Percentiles rank a stretch among this genome's conserved stretches.
Conservation (phyloP, 1,140 invertebrate species). For the Heliconius himera region DNA sequence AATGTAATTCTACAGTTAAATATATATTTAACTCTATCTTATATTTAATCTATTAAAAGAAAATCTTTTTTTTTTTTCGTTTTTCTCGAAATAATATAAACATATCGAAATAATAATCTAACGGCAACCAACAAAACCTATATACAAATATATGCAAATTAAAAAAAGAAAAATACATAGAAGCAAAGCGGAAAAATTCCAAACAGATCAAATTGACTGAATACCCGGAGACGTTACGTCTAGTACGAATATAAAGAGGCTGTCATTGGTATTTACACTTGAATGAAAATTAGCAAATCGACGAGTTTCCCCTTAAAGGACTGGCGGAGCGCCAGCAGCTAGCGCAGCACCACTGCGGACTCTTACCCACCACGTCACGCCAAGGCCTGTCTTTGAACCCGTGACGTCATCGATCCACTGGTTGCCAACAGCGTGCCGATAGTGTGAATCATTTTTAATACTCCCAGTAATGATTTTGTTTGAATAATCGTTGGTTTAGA, state of each 20-base stretch:
- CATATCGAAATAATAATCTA: too few relatives aligned
- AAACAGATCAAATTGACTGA: background rate
- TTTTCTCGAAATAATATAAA: too few relatives aligned
- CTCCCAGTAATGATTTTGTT: background rate
- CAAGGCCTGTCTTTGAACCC: slow-evolving; percentile 34
- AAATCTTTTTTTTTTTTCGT: too few relatives aligned
- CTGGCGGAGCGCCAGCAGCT: background rate
- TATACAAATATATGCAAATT: too few relatives aligned
- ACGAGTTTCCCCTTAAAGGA: background rate
- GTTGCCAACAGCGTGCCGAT: slow-evolving; percentile 2
- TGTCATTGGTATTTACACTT: background rate
- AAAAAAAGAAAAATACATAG: background rate
- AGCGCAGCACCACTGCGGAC: slow-evolving; percentile 2
- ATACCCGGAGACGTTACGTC: background rate
- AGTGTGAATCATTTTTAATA: background rate
- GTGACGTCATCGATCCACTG: slow-evolving; percentile 1
- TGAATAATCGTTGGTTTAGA: background rate
- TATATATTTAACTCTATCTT: too few relatives aligned
- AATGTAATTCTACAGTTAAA: too few relatives aligned
- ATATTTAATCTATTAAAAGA: too few relatives aligned
- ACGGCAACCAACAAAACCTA: too few relatives aligned
- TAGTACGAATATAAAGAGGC: background rate
- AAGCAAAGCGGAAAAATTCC: background rate
- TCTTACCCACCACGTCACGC: slow-evolving; percentile 12
- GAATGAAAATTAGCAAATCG: background rate